Evolutionary conservation across 2,797 vertebrate species (phyloP), one percentile per base, ranked within the genome.

Genomic region (Enteromius radiatus): DNA sequence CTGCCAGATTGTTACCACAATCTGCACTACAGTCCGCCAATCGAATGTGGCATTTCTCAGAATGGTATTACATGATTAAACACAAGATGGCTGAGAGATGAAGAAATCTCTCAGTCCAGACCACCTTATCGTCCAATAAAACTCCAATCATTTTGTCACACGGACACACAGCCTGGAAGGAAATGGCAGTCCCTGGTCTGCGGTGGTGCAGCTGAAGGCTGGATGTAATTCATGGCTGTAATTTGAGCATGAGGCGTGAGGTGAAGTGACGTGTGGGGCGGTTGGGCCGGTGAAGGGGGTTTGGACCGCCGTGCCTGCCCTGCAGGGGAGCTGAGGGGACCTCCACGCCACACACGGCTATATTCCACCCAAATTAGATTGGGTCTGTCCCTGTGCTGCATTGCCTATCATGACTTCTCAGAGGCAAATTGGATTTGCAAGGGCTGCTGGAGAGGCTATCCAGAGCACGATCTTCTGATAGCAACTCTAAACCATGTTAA

Each of bases 351-450:
- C 95, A 95, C 96, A 96, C 94, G 94, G 95, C 95, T 95, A 92
- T 98, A 97, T 97, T 97, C 96, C 96, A 95, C 94, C 93, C 95
- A 96, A 97, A 98, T 97, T 96, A 95, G 95, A 98, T 98, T 97
- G 94, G 95, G 95, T 96, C 95, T 92, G 94, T 95, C 95, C 95
- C 96, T 94, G 96, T 96, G 96, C 96, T 96, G 96, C 95, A 95
- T 93, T 92, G 96, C 97, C 96, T 97, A 96, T 97, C 96, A 96
- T 94, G 90, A 96, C 95, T 97, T 96, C 96, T 95, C 96, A 95
- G 95, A 96, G 93, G 93, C 96, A 95, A 94, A 96, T 98, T 97
- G 96, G 96, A 95, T 95, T 94, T 93, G 89, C 84, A 86, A 88
- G 80, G 91, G 90, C 93, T 93, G 93, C 90, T 89, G 88, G 89